Evolutionary conservation across 1,140 invertebrate genomes (phyloP), one percentile per base, ranked within the genome.

Genomic region (Brachionus asplanchnoidis): DNA sequence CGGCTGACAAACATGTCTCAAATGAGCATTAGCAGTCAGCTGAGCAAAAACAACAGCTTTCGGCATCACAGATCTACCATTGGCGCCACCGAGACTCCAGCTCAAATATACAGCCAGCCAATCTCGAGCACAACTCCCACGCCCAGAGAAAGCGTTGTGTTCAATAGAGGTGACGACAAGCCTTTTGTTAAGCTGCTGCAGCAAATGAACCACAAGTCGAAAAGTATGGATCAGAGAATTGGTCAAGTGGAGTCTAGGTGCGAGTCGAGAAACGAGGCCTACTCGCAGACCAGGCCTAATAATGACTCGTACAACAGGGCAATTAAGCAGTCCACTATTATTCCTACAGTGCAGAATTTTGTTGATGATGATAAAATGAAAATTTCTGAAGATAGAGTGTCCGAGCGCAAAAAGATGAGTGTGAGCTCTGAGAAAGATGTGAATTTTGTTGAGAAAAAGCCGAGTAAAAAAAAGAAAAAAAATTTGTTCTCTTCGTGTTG

Each of bases 31-130:
- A 82, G 53, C 28, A 65, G 53, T 26, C 79, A 82, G 5, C 28
- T 82, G n/a, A 68, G 79, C n/a, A 82, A 82, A 11, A 60, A 82
- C 20, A 68, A 68, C 17, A 60, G 79, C 60, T 68, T 82, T 46
- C 26, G 73, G 9, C 42, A 14, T 50, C 73, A 77, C 26, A 23
- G 73, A 50, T 50, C 73, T 11, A 77, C 73, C 11, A 23, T 77
- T 6, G 46, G 42, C 5, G 73, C 44, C 12, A 53, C 8, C 12
- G 73, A 77, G 44, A 77, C 42, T 6, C 73, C 73, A 77, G 26
- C 23, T 77, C 44, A 77, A 50, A 46, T 77, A 8, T 77, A 50
- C 12, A 11, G 46, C 23, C 73, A 77, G 17, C 73, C 26, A 26
- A 23, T 77, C 6, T 68, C 79, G 11, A 65, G 50, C 26, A 68